Evolutionary conservation across 2,113 vertebrate species (phyloP).

Genomic region (Motacilla alba): DNA sequence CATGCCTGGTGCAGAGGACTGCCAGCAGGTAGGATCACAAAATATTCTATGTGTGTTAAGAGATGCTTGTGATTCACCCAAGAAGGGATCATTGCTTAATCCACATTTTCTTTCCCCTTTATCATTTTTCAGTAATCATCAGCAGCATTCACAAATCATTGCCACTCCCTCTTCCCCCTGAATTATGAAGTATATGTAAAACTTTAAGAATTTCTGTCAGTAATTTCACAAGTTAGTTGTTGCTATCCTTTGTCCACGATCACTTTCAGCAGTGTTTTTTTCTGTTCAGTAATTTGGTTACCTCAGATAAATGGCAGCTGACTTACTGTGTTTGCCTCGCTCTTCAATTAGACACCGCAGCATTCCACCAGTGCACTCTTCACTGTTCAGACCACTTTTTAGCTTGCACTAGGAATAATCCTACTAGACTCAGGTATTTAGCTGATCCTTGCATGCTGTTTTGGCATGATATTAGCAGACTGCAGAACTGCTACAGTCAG

Average conservation of each 20-base stretch:
- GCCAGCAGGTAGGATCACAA: conserved; percentile 37
- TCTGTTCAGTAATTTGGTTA: background rate
- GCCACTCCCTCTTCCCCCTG: background rate
- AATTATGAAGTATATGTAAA: background rate
- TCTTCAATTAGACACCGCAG: background rate
- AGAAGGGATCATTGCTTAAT: background rate
- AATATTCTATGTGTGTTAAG: background rate
- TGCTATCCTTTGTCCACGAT: background rate
- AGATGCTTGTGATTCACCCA: background rate
- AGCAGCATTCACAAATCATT: background rate
- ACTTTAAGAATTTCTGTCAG: background rate
- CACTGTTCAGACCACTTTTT: background rate
- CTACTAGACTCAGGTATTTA: background rate
- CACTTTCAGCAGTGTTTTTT: background rate
- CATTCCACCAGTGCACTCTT: background rate
- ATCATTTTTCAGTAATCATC: background rate
- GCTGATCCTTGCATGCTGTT: background rate
- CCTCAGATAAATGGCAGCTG: background rate
- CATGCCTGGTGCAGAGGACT: background rate
- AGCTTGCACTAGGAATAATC: background rate
- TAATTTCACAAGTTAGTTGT: background rate
- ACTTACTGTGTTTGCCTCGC: background rate
- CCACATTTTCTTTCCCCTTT: background rate
- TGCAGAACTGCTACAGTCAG: background rate
- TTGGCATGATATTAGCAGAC: background rate